These are phyloP conservation scores for Phalanger gymnotis DNA, from an alignment of 2,797 vertebrate species.

Conservation along the genomic window DNA sequence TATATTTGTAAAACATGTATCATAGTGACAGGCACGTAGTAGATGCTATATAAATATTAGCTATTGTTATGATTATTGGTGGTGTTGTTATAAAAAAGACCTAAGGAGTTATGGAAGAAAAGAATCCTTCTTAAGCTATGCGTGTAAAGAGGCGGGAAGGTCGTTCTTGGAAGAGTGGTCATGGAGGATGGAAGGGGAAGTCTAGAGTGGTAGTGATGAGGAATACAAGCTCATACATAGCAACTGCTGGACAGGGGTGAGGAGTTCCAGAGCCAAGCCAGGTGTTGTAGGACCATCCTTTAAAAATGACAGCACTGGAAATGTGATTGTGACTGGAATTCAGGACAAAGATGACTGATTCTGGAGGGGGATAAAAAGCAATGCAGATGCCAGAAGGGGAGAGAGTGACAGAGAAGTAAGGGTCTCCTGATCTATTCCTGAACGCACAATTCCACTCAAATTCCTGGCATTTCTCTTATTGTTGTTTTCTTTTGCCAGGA, in stretches of 20 bases:
- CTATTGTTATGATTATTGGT: neutral
- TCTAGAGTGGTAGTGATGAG: neutral
- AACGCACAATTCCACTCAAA: neutral
- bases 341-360: neutral
- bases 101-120: neutral
- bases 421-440: neutral
- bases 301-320: neutral
- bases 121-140: neutral
- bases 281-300: neutral
- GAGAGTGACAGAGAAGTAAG: neutral
- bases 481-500: neutral
- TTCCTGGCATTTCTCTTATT: neutral
- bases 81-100: no score
- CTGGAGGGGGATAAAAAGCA: fast-evolving
- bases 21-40: neutral
- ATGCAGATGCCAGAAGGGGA: neutral
- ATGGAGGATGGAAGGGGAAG: neutral
- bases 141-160: neutral
- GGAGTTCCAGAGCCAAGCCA: neutral
- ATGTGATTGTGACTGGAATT: neutral
- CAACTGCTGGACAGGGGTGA: neutral
- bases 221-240: neutral
- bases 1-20: neutral
- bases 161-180: neutral
- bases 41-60: neutral